phyloP scores from a whole-genome alignment of 2,797 vertebrate species.

The Microcaecilia unicolor region DNA sequence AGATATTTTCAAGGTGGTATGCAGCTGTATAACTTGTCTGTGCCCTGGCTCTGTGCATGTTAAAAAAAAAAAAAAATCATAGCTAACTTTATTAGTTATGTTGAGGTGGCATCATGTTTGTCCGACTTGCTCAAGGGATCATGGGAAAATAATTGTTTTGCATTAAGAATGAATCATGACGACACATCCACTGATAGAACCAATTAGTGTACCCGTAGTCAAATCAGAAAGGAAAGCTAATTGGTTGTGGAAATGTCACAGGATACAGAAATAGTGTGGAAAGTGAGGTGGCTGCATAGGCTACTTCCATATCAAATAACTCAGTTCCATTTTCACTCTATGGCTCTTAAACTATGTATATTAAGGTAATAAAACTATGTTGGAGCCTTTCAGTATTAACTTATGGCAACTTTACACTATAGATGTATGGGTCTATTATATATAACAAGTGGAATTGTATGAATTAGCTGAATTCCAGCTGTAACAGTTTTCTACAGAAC shows the following conservation, averaged over 20 bases:
- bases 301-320: too few species aligned
- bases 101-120: constrained; percentile 33
- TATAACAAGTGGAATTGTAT: too few species aligned
- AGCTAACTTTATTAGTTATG: constrained; percentile 13
- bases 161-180: background rate
- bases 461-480: too few species aligned
- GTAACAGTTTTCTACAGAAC: too few species aligned
- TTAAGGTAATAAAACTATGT: too few species aligned
- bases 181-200: constrained; percentile 6
- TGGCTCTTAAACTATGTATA: too few species aligned
- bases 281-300: too few species aligned
- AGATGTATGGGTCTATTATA: too few species aligned
- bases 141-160: constrained; percentile 15
- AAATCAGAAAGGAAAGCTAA: constrained; percentile 13
- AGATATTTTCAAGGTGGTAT: too few species aligned
- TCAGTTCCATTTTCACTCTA: too few species aligned
- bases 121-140: constrained; percentile 41
- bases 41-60: constrained; percentile 15
- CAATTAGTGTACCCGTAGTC: constrained; percentile 39
- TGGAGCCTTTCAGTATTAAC: too few species aligned
- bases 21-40: background rate
- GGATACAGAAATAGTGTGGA: background rate
- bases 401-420: too few species aligned
- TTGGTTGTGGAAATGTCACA: constrained; percentile 23
- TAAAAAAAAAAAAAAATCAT: constrained; percentile 14